Evolutionary conservation across 2,888 invertebrate species (phyloP).

Genomic region (Ormia ochracea): DNA sequence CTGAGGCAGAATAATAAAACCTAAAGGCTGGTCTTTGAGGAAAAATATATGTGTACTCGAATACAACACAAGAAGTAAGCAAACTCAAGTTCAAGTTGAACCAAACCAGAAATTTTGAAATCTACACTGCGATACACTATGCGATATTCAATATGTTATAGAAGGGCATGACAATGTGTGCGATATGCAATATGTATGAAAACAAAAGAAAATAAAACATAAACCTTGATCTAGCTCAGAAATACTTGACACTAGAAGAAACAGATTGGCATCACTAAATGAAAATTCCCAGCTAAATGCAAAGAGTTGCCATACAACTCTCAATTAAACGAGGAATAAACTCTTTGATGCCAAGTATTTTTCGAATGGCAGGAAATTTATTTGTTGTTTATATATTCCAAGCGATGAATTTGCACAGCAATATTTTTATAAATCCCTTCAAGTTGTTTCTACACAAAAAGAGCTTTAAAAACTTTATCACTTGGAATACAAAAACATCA

Average conservation of each 20-base stretch:
- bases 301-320: slow-evolving; percentile 27
- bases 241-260: not conserved
- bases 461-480: not conserved
- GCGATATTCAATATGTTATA: too few relatives aligned
- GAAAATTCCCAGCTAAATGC: not conserved
- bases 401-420: not conserved
- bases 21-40: too few relatives aligned
- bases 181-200: not conserved
- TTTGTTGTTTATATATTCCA: not conserved
- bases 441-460: not conserved
- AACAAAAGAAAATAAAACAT: not conserved
- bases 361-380: not conserved
- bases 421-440: not conserved
- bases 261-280: slow-evolving; percentile 25
- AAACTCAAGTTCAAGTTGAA: too few relatives aligned
- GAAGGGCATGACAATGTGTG: too few relatives aligned
- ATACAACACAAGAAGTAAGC: too few relatives aligned
- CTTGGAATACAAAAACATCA: not conserved
- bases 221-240: slow-evolving; percentile 32
- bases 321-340: not conserved
- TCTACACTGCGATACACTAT: too few relatives aligned
- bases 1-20: too few relatives aligned
- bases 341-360: slow-evolving; percentile 2
- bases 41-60: too few relatives aligned
- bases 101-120: too few relatives aligned